A percentile compares a stretch with the other conserved stretches of the same genome.
These are phyloP conservation scores for Mungos mungo DNA, from an alignment of 2,113 vertebrate genomes.

Conservation along the genomic window DNA sequence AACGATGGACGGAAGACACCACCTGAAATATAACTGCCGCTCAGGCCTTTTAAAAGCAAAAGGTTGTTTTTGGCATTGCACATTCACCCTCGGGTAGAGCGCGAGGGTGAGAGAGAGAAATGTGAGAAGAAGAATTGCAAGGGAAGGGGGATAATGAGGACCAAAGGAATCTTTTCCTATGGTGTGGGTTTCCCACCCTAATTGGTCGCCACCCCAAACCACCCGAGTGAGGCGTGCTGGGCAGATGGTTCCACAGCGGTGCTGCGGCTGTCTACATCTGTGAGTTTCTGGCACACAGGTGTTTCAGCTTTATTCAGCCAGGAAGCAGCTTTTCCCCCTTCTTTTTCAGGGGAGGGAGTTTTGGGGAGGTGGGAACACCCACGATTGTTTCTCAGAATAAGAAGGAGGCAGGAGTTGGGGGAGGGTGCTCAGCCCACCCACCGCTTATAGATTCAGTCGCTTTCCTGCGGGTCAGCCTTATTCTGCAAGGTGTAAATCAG, in stretches of 20 bases:
- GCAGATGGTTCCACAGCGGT: constrained; percentile 76
- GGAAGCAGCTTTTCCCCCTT: constrained; percentile 77
- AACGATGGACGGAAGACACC: neutral
- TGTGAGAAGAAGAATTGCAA: constrained; percentile 64
- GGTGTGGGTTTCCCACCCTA: constrained; percentile 72
- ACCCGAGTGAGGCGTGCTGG: constrained; percentile 46
- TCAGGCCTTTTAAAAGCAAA: neutral
- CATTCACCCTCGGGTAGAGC: neutral
- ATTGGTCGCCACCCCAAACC: constrained; percentile 65
- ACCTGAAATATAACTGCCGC: constrained; percentile 15
- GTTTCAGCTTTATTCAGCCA: constrained; percentile 85
- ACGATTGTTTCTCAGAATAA: constrained; percentile 86
- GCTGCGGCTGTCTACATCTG: constrained; percentile 78
- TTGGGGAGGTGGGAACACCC: constrained; percentile 85
- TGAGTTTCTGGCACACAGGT: constrained; percentile 83
- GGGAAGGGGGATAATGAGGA: constrained; percentile 63
- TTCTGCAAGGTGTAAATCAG: constrained; percentile 82
- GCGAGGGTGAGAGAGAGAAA: constrained; percentile 22
- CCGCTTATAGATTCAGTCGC: constrained; percentile 77
- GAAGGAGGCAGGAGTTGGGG: constrained; percentile 78
- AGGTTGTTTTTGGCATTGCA: neutral
- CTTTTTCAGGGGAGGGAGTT: constrained; percentile 75
- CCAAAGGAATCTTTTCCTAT: constrained; percentile 52
- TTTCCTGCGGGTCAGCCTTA: constrained; percentile 74
- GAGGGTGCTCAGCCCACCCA: constrained; percentile 80